Base-by-base conservation (phyloP, 2,113 vertebrate species). In the Poecilia latipinna region DNA sequence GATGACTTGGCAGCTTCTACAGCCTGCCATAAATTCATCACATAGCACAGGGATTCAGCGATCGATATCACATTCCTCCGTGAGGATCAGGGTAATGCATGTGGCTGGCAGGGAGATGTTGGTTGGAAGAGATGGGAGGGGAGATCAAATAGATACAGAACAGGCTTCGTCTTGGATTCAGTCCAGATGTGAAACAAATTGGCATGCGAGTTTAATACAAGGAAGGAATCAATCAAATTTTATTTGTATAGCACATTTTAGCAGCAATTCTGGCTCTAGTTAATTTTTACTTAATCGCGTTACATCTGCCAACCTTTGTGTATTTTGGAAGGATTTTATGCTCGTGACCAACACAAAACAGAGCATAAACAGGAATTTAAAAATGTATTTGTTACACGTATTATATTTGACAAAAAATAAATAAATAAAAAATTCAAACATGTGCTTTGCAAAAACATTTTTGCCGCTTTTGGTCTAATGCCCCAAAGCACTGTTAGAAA, bases 31-130 rank as follows among this genome's bases (percentile, higher is more conserved):
- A 31, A 88, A 92, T 89, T 84, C 83, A 90, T 88, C 86, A 91
- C 87, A 86, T 24, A 69, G 82, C 78, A 82, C 67, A 82, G 73
- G 79, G 77, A 82, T 48, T 71, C 74, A 62, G 62, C 11, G 77
- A 92, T 94, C 92, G 37, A 94, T 94, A 93, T 68, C 63, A 60
- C 57, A 74, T 70, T 86, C 70, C 73, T 80, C 35, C 72, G 70
- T 77, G 83, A 88, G 81, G 78, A 89, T 84, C 67, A 74, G 65
- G 82, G 83, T 92, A 93, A 92, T 93, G 88, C 80, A 85, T 65
- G 33, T 66, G 74, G 82, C 62, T 82, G 79, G 78, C 78, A 81
- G 69, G 77, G 78, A 13, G 72, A 71, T 80, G 82, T 72, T 75
- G 72, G 78, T 79, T 63, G 42, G 42, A 62, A 80, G 74, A 80